A percentile compares a stretch with the other conserved stretches of the same genome.
These are phyloP conservation scores for Venustaconcha ellipsiformis DNA, from an alignment of 1,140 invertebrate species.

Conservation along the genomic window DNA sequence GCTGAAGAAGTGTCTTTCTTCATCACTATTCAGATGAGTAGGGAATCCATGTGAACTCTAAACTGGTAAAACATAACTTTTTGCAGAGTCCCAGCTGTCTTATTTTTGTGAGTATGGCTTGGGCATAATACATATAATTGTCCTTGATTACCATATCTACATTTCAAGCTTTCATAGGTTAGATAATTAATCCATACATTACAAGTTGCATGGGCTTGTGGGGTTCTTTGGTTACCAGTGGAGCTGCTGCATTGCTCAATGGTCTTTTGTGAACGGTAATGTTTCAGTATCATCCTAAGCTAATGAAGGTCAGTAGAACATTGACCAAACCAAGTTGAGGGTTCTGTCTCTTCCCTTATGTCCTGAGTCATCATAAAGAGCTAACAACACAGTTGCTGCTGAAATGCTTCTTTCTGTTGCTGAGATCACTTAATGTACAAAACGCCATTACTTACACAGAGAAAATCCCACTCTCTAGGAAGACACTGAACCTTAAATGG, in stretches of 20 bases:
- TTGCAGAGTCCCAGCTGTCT: slow-evolving; percentile 5
- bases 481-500: slow-evolving; percentile 3
- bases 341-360: slow-evolving; percentile 1
- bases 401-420: neutral
- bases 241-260: neutral
- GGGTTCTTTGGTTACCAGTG: slow-evolving; percentile 4
- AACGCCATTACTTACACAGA: slow-evolving; percentile 6
- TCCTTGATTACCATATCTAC: slow-evolving; percentile 26
- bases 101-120: slow-evolving; percentile 17
- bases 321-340: neutral
- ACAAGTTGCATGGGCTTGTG: slow-evolving; percentile 18
- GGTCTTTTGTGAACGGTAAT: slow-evolving; percentile 13
- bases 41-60: slow-evolving; percentile 23
- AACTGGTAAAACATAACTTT: slow-evolving; percentile 18
- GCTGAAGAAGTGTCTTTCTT: slow-evolving; percentile 49
- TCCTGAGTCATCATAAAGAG: slow-evolving; percentile 26
- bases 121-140: slow-evolving; percentile 21
- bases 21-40: slow-evolving; percentile 53
- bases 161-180: slow-evolving; percentile 12
- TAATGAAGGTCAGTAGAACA: slow-evolving; percentile 28
- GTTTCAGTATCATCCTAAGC: neutral
- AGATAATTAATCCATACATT: slow-evolving; percentile 34
- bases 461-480: slow-evolving; percentile 10
- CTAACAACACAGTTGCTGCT: slow-evolving; percentile 9
- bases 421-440: slow-evolving; percentile 9